Evolutionary conservation across 1,140 invertebrate species (phyloP).

Genomic region (Micrasema minimum): DNA sequence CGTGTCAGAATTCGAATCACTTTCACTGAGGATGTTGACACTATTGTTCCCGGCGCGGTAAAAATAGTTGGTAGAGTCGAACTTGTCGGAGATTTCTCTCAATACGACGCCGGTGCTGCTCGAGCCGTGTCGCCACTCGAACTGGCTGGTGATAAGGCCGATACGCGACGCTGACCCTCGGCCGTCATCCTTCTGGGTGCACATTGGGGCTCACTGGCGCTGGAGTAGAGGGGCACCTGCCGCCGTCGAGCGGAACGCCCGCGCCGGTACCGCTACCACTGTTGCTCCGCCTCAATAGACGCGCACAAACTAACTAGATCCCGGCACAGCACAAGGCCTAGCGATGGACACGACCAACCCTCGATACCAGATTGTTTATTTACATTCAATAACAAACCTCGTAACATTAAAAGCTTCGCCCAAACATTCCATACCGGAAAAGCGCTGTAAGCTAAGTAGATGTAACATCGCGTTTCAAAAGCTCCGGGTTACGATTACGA

Average conservation of each 20-base stretch:
- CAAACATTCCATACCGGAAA: too few relatives aligned
- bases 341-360: not conserved
- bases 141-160: conserved; percentile 38
- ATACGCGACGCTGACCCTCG: conserved; percentile 26
- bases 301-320: conserved; percentile 3
- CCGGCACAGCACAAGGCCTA: not conserved
- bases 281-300: not conserved
- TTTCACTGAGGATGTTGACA: conserved; percentile 28
- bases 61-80: not conserved
- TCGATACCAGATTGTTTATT: not conserved
- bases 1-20: conserved; percentile 14
- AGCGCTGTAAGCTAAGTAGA: too few relatives aligned
- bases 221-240: not conserved
- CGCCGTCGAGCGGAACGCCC: conserved; percentile 8
- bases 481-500: too few relatives aligned
- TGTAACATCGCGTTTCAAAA: too few relatives aligned
- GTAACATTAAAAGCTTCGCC: not conserved
- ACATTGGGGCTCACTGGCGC: not conserved
- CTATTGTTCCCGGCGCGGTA: conserved; percentile 21
- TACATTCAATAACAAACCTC: not conserved
- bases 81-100: not conserved
- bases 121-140: conserved; percentile 27
- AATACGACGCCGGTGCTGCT: conserved; percentile 3
- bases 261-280: conserved; percentile 8
- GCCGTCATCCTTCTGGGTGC: conserved; percentile 7